A percentile compares a stretch with the other conserved stretches of the same genome.
These are phyloP conservation scores for Anas bernieri DNA, from an alignment of 2,797 vertebrate genomes.

Conservation along the genomic window DNA sequence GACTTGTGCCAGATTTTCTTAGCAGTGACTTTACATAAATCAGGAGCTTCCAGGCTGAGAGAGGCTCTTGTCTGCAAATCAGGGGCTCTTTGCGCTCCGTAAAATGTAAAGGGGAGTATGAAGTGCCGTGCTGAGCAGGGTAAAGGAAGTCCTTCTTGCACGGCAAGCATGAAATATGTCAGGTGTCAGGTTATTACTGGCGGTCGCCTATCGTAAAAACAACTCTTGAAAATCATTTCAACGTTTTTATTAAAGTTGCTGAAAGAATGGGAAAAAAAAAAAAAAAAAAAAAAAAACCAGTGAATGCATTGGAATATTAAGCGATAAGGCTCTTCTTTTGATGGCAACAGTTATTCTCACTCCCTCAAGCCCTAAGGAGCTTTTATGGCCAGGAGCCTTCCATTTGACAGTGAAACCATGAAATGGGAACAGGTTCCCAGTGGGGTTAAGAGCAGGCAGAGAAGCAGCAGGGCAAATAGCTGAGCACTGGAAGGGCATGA, in stretches of 20 bases:
- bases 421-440: accelerated
- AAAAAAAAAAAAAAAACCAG: not conserved
- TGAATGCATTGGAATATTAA: not conserved
- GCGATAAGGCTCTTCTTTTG: not conserved
- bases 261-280: not conserved
- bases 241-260: not conserved
- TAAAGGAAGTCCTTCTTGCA: not conserved
- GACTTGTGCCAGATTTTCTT: not conserved
- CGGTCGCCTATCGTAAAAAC: not conserved
- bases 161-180: not conserved
- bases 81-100: not conserved
- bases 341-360: not conserved
- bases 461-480: not conserved
- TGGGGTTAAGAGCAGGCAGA: not conserved
- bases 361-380: not conserved
- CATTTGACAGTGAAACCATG: not conserved
- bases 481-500: not conserved
- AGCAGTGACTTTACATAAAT: not conserved
- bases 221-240: not conserved
- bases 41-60: not conserved
- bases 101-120: not conserved
- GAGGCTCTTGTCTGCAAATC: not conserved
- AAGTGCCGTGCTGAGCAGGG: accelerated
- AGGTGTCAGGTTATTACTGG: not conserved
- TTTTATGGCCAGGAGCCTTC: not conserved